Percentiles rank a stretch among this genome's conserved stretches.
These are phyloP conservation scores for Pangasius krempfi DNA, from an alignment of 2,797 vertebrate species.

Conservation along the genomic window DNA sequence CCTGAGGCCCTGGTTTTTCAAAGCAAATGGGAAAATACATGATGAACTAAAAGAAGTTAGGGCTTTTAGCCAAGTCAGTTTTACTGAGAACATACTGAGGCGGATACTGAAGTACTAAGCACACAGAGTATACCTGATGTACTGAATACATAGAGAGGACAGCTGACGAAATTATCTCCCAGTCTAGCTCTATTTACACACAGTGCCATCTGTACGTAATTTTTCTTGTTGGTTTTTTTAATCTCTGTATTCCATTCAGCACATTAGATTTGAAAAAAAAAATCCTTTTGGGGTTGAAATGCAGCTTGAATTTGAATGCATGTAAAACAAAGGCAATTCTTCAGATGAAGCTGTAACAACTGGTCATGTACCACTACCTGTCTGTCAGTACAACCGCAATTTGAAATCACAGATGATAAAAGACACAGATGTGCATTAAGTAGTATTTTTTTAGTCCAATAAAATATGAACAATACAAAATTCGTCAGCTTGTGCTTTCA, in stretches of 20 bases:
- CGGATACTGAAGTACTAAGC: neutral
- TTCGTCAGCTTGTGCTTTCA: too few relatives aligned
- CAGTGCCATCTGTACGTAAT: neutral
- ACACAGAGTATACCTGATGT: neutral
- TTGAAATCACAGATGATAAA: neutral
- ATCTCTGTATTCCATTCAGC: neutral
- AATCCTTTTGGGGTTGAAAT: neutral
- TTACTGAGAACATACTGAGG: neutral
- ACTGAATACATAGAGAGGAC: neutral
- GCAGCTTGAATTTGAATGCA: neutral
- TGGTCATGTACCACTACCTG: neutral
- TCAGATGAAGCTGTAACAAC: neutral
- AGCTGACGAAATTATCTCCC: neutral
- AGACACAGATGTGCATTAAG: neutral
- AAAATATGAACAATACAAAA: neutral
- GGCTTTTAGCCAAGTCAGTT: constrained; percentile 38
- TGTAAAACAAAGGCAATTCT: neutral
- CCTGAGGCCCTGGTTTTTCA: constrained; percentile 34
- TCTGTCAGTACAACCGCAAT: neutral
- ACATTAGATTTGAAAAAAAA: neutral
- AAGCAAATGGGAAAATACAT: constrained; percentile 36
- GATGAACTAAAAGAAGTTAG: constrained; percentile 38
- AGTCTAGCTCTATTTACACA: neutral
- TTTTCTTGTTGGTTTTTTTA: neutral
- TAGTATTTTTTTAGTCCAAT: neutral